A percentile compares a stretch with the other conserved stretches of the same genome.
Evolutionary conservation across 2,888 invertebrate genomes (phyloP).

Genomic region (Diplolepis rosae): DNA sequence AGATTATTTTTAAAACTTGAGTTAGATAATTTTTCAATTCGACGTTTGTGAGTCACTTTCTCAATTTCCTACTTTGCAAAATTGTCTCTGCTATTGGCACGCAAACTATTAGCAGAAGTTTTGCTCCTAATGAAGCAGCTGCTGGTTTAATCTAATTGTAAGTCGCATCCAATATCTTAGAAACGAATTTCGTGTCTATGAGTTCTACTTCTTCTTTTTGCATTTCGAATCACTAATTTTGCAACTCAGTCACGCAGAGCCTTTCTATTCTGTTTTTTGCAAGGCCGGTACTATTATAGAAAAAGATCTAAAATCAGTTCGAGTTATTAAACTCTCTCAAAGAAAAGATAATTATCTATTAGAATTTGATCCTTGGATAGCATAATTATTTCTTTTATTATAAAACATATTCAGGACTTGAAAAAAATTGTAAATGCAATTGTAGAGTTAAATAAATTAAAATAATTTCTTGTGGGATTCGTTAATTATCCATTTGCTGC

Average conservation of each 20-base stretch:
- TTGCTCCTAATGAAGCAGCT: conserved; percentile 59
- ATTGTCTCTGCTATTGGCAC: conserved; percentile 40
- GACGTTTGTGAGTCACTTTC: conserved; percentile 40
- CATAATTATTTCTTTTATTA: no score
- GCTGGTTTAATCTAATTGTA: conserved; percentile 48
- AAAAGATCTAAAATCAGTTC: no score
- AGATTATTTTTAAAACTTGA: conserved; percentile 11
- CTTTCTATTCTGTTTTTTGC: background rate
- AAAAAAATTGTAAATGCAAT: no score
- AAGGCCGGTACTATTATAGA: no score
- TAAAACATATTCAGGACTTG: no score
- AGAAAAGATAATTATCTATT: no score
- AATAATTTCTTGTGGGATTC: no score
- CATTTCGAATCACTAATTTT: background rate
- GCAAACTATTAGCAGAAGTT: conserved; percentile 40
- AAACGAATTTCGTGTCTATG: conserved; percentile 49
- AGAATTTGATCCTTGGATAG: no score
- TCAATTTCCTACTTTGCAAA: conserved; percentile 45
- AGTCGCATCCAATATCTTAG: conserved; percentile 1
- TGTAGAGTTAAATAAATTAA: no score
- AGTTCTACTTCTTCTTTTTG: conserved; percentile 28
- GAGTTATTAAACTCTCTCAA: no score
- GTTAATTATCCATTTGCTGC: no score
- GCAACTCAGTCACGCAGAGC: background rate
- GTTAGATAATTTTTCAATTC: conserved; percentile 17